These are phyloP conservation scores for Ageneiosus marmoratus DNA, from an alignment of 2,113 vertebrate genomes.

Conservation along the genomic window DNA sequence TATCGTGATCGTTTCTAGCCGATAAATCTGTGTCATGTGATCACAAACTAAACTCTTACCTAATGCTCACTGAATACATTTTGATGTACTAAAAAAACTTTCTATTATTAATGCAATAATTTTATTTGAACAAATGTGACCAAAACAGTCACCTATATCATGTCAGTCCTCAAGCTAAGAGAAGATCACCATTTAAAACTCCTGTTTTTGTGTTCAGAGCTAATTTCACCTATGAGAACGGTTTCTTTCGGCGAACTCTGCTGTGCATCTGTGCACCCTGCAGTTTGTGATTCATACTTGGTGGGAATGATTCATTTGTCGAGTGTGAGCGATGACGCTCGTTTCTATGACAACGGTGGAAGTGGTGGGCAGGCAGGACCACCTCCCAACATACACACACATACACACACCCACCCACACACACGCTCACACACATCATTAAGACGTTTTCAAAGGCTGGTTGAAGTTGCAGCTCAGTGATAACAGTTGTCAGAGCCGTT, in stretches of 20 bases:
- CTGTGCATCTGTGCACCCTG: conserved; percentile 31
- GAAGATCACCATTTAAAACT: background rate
- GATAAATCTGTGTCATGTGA: background rate
- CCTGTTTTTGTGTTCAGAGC: background rate
- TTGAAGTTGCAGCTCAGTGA: conserved; percentile 31
- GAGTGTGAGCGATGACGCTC: conserved; percentile 31
- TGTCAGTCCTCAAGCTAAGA: background rate
- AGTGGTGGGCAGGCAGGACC: conserved; percentile 43
- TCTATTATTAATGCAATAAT: background rate
- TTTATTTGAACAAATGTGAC: background rate
- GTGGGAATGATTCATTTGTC: conserved; percentile 51
- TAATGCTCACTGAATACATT: background rate
- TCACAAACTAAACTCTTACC: background rate
- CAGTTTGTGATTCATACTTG: conserved; percentile 53
- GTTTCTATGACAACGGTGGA: conserved; percentile 50
- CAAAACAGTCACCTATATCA: background rate
- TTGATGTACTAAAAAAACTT: background rate
- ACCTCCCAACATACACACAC: background rate
- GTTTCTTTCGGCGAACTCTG: background rate
- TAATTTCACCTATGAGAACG: conserved; percentile 1
- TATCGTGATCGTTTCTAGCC: background rate
- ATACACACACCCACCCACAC: conserved; percentile 19
- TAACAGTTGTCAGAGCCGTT: conserved; percentile 29
- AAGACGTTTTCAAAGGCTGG: conserved; percentile 28
- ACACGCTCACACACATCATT: background rate